Base-by-base conservation (phyloP, 2,113 vertebrate species). In the Gasterosteus aculeatus region DNA sequence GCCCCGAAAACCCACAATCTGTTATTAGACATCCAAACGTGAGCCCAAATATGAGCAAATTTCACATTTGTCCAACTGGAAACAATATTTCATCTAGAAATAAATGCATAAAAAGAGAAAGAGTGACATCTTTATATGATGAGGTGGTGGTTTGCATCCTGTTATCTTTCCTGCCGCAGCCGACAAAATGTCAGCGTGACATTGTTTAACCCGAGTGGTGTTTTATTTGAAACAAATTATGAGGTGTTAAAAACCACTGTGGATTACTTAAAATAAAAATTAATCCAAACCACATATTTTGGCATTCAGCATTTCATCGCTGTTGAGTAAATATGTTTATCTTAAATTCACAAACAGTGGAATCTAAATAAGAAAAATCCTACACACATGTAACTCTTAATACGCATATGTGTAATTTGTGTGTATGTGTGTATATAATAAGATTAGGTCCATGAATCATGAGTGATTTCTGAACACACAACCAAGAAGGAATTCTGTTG, bases 401-500 rank as follows among this genome's bases (percentile, higher is more conserved):
- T 49, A 9, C 9, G 15, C 22, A 26, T 57, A 29, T 57, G 15
- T 57, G 3, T 57, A 31, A 14, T 31, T 1, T 51, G n/a, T 47
- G 41, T n/a, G 16, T 22, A 19, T 51, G 49, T 51, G 47, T 49
- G 26, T 31, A 1, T 57, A 3, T 31, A 29, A 67, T 18, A 19
- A 10, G 26, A 22, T 22, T 15, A 33, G 33, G 8, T 35, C 19
- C 18, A 16, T 47, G 46, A 57, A 39, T 33, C 3, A 51, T 47
- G 10, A 74, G 19, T 16, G 26, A 63, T 70, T 29, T 47, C 44
- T 78, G 29, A 22, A 46, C 51, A 33, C 7, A 60, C 42, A 31
- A 26, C 35, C 14, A 15, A 15, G 71, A 18, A 3, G 18, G 1
- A 75, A 6, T 41, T 64, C n/a, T 56, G 5, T 49, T 14, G 19